Evolutionary conservation across 2,113 vertebrate genomes (phyloP).

Genomic region (Tragelaphus imberbis): DNA sequence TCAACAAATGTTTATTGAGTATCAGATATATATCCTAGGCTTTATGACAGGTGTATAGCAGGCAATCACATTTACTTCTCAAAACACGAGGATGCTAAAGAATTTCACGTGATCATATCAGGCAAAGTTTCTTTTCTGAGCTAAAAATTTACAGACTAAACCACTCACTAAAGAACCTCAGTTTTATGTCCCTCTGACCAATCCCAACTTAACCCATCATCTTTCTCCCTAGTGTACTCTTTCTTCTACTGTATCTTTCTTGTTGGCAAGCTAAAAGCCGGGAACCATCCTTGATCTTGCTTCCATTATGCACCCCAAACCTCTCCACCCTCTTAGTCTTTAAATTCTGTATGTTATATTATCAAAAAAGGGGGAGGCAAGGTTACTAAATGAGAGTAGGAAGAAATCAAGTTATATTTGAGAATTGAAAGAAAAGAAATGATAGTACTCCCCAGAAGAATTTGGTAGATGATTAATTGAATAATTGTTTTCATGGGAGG

Average conservation of each 20-base stretch:
- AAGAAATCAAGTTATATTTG: neutral
- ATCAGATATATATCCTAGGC: neutral
- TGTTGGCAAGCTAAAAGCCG: neutral
- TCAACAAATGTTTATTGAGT: neutral
- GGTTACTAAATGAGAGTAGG: neutral
- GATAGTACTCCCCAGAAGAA: neutral
- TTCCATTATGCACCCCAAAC: neutral
- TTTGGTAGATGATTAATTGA: neutral
- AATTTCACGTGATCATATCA: neutral
- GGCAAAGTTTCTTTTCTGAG: neutral
- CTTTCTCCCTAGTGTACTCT: neutral
- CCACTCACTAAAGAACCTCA: neutral
- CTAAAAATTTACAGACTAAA: neutral
- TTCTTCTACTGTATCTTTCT: neutral
- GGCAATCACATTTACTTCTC: neutral
- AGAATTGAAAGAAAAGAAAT: neutral
- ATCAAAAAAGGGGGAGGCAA: neutral
- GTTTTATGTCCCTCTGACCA: neutral
- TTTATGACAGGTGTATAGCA: neutral
- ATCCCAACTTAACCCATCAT: neutral
- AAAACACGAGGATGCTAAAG: neutral
- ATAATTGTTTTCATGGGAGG: neutral
- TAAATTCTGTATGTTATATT: neutral
- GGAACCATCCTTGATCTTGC: neutral
- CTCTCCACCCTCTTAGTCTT: neutral